Conservation (phyloP, 2,797 vertebrate genomes). For the Lutjanus campechanus region DNA sequence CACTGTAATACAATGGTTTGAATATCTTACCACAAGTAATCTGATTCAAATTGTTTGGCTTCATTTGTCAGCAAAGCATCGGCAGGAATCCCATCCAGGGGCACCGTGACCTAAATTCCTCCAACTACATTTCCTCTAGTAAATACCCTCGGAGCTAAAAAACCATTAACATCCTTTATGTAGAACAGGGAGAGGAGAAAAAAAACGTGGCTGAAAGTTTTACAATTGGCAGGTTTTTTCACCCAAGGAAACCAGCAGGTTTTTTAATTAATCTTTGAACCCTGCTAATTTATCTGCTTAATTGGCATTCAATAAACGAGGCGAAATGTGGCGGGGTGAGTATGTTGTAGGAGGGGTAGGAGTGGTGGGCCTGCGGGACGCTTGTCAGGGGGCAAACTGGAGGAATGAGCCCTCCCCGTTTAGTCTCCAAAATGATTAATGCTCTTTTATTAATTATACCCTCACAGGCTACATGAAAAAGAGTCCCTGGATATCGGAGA, state of each 20-base stretch:
- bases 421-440: constrained; percentile 83
- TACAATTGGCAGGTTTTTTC: constrained; percentile 60
- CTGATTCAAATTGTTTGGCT: constrained; percentile 55
- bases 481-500: constrained; percentile 69
- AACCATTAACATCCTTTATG: constrained; percentile 68
- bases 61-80: constrained; percentile 60
- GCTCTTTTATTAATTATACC: constrained; percentile 84
- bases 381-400: constrained; percentile 72
- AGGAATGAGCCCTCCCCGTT: constrained; percentile 74
- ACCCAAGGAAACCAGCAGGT: constrained; percentile 70
- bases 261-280: constrained; percentile 85
- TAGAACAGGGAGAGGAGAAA: constrained; percentile 33
- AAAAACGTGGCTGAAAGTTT: constrained; percentile 56
- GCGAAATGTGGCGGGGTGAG: constrained; percentile 61
- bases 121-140: constrained; percentile 69
- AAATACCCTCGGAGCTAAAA: constrained; percentile 69
- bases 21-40: constrained; percentile 51
- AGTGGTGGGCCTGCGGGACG: constrained; percentile 66
- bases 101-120: constrained; percentile 77
- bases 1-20: constrained; percentile 32
- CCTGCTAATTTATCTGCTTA: constrained; percentile 83
- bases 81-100: constrained; percentile 63
- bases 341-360: constrained; percentile 50
- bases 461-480: constrained; percentile 72
- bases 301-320: constrained; percentile 83